Percentiles rank a stretch among this genome's conserved stretches.
Conservation (phyloP, 2,113 vertebrate species). For the Synchiropus splendidus region DNA sequence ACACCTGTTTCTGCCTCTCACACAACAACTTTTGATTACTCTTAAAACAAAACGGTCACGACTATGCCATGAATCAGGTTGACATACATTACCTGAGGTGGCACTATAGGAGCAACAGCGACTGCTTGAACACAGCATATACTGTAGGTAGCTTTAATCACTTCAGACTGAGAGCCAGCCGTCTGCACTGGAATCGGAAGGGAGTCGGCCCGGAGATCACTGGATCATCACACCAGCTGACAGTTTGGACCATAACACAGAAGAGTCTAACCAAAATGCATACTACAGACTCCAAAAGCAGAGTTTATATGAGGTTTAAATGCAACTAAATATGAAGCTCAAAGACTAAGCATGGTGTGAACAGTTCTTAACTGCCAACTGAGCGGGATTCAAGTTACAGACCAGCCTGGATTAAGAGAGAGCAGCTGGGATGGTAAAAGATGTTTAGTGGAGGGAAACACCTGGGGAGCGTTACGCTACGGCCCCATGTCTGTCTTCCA, state of each 20-base stretch:
- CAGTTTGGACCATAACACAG: constrained; percentile 2
- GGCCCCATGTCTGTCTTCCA: constrained; percentile 26
- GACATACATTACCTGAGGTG: constrained; percentile 55
- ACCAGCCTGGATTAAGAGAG: constrained; percentile 23
- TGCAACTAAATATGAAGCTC: constrained; percentile 7
- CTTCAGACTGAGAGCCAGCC: constrained; percentile 31
- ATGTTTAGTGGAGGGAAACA: constrained; percentile 46
- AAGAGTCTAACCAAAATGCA: background rate
- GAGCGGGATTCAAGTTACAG: constrained; percentile 13
- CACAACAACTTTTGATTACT: too few species aligned
- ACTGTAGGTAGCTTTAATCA: constrained; percentile 52
- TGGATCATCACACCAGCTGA: constrained; percentile 8
- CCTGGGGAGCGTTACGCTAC: constrained; percentile 45
- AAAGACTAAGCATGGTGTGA: background rate
- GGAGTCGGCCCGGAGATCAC: constrained; percentile 5
- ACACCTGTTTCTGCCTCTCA: too few species aligned
- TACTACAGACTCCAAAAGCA: background rate
- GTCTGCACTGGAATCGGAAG: constrained; percentile 34
- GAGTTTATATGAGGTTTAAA: background rate
- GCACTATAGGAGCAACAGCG: constrained; percentile 43
- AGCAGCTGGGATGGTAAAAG: constrained; percentile 42
- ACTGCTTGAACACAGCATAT: constrained; percentile 45
- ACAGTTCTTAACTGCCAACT: constrained; percentile 10
- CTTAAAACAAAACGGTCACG: too few species aligned
- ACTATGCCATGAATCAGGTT: constrained; percentile 38